Percentiles rank a stretch among this genome's conserved stretches.
phyloP scores from a whole-genome alignment of 1,140 invertebrate genomes.

The Aphaenogaster rudis region DNA sequence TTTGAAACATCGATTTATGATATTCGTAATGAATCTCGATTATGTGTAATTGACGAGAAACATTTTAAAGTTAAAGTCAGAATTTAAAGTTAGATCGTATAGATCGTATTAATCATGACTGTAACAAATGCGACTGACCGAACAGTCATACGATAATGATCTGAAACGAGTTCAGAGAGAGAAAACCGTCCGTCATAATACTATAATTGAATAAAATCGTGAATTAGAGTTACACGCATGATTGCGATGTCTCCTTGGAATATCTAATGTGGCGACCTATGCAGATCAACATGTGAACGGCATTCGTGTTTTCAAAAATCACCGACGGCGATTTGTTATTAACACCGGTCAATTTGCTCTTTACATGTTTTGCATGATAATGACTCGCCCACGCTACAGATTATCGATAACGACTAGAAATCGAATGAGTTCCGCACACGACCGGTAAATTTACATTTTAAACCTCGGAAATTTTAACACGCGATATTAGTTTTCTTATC shows the following conservation, averaged over 20 bases:
- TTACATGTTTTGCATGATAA: not conserved
- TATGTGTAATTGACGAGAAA: not conserved
- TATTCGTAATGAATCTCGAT: not conserved
- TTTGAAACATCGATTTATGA: not conserved
- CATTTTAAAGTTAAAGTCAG: not conserved
- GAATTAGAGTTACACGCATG: not conserved
- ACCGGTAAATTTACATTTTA: conserved; percentile 14
- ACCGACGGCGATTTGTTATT: conserved; percentile 24
- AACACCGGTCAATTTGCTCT: not conserved
- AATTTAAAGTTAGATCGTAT: not conserved
- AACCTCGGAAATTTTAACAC: not conserved
- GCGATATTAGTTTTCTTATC: not conserved
- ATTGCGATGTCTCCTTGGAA: conserved; percentile 43
- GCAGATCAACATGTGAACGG: not conserved
- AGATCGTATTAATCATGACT: not conserved
- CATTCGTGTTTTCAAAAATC: conserved; percentile 18
- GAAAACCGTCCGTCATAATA: not conserved
- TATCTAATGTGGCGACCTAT: conserved; percentile 22
- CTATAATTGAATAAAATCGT: conserved; percentile 30
- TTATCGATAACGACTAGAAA: conserved; percentile 17
- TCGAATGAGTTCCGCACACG: not conserved
- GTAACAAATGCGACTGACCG: not conserved
- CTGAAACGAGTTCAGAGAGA: not conserved
- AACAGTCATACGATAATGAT: not conserved
- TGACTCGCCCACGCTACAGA: not conserved